Conservation (phyloP, 2,888 invertebrate genomes). For the Drosophila pegasa region DNA sequence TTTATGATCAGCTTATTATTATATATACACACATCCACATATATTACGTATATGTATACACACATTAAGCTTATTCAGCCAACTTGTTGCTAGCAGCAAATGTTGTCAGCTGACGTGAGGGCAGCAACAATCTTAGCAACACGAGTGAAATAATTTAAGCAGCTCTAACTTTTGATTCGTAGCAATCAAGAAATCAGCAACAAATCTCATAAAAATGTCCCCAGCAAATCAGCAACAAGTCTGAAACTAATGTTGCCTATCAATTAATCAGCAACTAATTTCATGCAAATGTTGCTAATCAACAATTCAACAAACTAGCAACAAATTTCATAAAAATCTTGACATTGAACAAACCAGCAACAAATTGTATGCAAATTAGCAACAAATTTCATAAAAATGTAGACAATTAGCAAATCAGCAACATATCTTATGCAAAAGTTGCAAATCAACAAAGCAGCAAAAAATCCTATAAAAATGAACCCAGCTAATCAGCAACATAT, state of each 20-base stretch:
- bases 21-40: background rate
- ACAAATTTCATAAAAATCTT: conserved; percentile 7
- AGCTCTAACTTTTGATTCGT: background rate
- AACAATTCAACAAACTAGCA: background rate
- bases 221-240: conserved; percentile 7
- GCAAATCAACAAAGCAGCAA: background rate
- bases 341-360: conserved; percentile 11
- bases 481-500: conserved; percentile 1
- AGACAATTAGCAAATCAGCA: conserved; percentile 9
- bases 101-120: background rate
- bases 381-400: no score
- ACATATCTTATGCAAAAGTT: background rate
- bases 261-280: no score
- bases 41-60: background rate
- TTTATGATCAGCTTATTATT: no score
- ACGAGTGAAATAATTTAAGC: background rate
- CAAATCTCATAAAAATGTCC: conserved; percentile 7
- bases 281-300: no score
- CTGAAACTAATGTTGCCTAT: no score
- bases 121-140: background rate
- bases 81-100: background rate
- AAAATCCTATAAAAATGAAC: conserved; percentile 6
- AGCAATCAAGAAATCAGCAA: background rate
- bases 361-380: background rate
- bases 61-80: background rate